Base-by-base conservation (phyloP, 1,140 invertebrate genomes). In the Pomacea maculata region DNA sequence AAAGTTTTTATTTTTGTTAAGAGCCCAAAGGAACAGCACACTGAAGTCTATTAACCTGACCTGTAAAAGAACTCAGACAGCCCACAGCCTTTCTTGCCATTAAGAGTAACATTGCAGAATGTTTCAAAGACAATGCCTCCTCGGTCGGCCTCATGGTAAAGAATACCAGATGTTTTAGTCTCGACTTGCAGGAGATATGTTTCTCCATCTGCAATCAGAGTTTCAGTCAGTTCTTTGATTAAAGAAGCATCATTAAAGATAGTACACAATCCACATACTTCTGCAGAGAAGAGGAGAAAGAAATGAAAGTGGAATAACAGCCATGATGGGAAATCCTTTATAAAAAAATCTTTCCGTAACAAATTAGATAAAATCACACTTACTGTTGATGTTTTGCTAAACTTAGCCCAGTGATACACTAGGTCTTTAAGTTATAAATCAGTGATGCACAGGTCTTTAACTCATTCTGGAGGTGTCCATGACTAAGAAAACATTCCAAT, bases 61-160 rank as follows among this genome's bases (percentile, higher is more conserved):
- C 86, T 89, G 80, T 88, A 89, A 77, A 85, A 86, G 68, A 85
- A 90, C 78, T 90, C 89, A 65, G 83, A 81, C 8, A 88, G 72
- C 29, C 89, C 88, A 63, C 84, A 78, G 21, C 87, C 89, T 63
- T 80, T 75, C 52, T 79, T 71, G 17, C 87, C 87, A 80, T 90
- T 89, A 9, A 90, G 85, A 61, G 79, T 84, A 73, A 83, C 88
- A 15, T 83, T 83, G 74, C 85, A 87, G 63, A 89, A 86, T 21
- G 82, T 86, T 78, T 90, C 88, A 54, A 86, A 82, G 1, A 89
- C 84, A 63, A 85, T 83, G 68, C 85, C 85, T 12, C 85, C 85
- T 79, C 88, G 80, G 76, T 87, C 85, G 12, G 85, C 84, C 64
- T 86, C 83, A 67, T 89, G 88, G 80, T 89, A 90, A 65, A 79